Conservation (phyloP, 2,113 vertebrate species). For the Hyperoodon ampullatus region DNA sequence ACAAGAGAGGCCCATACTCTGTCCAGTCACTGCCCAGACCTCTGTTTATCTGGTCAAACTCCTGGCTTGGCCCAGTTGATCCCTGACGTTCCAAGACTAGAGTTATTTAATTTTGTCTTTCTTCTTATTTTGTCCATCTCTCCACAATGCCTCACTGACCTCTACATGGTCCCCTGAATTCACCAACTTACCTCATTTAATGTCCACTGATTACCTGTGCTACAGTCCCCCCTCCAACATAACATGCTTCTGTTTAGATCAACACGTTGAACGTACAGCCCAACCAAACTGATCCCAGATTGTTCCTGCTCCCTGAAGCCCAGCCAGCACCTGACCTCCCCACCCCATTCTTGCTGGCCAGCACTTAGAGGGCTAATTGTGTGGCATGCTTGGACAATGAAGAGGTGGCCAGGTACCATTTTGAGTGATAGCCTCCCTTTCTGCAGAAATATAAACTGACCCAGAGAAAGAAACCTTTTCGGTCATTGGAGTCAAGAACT, state of each 20-base stretch:
- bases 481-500: background rate
- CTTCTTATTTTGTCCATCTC: background rate
- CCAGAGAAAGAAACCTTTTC: background rate
- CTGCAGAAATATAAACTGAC: background rate
- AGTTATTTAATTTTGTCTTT: background rate
- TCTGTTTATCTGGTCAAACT: background rate
- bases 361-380: background rate
- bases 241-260: background rate
- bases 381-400: background rate
- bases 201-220: background rate
- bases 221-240: rapidly evolving
- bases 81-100: background rate
- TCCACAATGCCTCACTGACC: background rate
- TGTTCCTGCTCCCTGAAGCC: background rate
- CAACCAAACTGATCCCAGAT: background rate
- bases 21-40: background rate
- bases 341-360: background rate
- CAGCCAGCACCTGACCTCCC: background rate
- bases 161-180: background rate
- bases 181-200: background rate
- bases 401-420: background rate
- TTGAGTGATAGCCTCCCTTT: background rate
- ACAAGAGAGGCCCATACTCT: background rate
- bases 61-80: background rate
- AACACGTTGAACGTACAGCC: rapidly evolving